Conservation (phyloP, 2,797 vertebrate genomes). For the Platalea minor region DNA sequence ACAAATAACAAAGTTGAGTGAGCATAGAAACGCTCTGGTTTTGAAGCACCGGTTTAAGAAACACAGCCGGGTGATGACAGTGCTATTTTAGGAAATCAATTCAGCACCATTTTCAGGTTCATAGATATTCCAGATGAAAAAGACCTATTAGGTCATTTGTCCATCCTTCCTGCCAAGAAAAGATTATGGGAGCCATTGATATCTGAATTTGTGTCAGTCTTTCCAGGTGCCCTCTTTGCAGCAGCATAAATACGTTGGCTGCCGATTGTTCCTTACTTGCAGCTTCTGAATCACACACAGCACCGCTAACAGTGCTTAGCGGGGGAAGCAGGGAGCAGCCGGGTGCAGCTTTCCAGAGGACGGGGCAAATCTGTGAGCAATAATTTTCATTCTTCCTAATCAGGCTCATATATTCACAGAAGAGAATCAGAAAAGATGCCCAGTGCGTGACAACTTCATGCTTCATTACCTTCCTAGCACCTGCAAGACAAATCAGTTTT, state of each 20-base stretch:
- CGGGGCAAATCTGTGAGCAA: not conserved
- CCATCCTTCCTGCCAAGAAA: not conserved
- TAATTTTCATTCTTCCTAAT: not conserved
- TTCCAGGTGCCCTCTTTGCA: not conserved
- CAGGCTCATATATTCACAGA: not conserved
- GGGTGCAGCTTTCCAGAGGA: not conserved
- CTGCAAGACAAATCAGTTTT: not conserved
- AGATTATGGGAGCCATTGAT: not conserved
- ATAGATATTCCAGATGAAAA: not conserved
- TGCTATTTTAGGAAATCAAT: not conserved
- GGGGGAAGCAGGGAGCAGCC: not conserved
- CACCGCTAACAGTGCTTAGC: not conserved
- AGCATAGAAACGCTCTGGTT: not conserved
- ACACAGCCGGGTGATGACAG: not conserved
- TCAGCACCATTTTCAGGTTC: not conserved
- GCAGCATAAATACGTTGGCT: not conserved
- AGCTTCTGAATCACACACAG: not conserved
- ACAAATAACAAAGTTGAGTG: not conserved
- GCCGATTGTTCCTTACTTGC: not conserved
- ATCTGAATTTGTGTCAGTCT: not conserved
- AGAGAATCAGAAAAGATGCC: not conserved
- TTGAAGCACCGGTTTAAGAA: not conserved
- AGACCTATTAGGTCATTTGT: not conserved
- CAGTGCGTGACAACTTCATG: not conserved
- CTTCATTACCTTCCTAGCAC: not conserved